These are phyloP conservation scores for Taxidea taxus DNA, from an alignment of 2,113 vertebrate genomes.

Conservation along the genomic window DNA sequence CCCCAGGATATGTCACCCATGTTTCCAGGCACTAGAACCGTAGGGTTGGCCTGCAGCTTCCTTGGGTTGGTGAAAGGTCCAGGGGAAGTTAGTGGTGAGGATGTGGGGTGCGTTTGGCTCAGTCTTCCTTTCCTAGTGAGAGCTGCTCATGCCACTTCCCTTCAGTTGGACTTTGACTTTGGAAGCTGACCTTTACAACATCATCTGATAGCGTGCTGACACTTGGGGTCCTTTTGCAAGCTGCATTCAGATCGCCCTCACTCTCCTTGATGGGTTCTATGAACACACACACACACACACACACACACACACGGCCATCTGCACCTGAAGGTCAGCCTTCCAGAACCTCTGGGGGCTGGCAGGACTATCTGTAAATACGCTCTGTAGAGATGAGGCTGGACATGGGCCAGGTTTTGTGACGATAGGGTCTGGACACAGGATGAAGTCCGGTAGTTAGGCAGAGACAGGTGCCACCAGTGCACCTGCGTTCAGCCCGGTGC, in stretches of 20 bases:
- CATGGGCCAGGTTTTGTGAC: background rate
- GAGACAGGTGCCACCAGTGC: background rate
- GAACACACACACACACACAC: no score
- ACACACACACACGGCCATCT: background rate
- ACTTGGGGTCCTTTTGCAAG: background rate
- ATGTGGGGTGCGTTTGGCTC: background rate
- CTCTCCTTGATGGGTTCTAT: background rate
- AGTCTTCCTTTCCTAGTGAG: background rate
- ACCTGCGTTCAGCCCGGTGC: background rate
- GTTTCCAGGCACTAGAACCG: background rate
- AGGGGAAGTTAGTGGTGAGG: background rate
- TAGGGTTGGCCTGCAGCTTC: background rate
- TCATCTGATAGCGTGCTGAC: background rate
- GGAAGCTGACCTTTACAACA: background rate
- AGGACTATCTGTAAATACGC: background rate
- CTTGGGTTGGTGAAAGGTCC: background rate
- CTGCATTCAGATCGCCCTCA: background rate
- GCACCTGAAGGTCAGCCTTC: background rate
- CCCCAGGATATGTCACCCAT: background rate
- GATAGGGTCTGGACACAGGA: background rate
- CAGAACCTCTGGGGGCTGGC: background rate
- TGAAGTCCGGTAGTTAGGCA: background rate
- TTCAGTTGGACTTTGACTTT: background rate
- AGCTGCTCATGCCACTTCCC: background rate
- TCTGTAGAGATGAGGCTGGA: background rate